Evolutionary conservation across 1,140 invertebrate species (phyloP).

Genomic region (Theocolax elegans): DNA sequence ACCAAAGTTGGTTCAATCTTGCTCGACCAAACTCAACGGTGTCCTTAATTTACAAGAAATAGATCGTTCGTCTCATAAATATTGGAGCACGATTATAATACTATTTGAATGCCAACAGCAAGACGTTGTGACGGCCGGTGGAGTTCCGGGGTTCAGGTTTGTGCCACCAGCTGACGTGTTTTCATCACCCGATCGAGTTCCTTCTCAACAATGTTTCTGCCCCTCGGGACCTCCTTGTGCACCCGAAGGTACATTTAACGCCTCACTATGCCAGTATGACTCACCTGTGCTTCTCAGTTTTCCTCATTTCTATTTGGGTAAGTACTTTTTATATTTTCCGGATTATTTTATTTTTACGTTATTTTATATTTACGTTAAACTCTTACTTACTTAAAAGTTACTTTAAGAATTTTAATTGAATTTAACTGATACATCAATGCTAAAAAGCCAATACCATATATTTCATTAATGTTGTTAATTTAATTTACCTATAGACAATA

Average conservation of each 20-base stretch:
- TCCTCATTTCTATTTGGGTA: slow-evolving; percentile 88
- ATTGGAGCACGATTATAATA: no score
- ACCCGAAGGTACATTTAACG: slow-evolving; percentile 86
- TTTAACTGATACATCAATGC: no score
- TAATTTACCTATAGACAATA: no score
- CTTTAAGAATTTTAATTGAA: no score
- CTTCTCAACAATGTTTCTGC: slow-evolving; percentile 85
- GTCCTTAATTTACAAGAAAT: no score
- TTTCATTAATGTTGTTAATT: no score
- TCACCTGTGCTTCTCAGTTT: slow-evolving; percentile 89
- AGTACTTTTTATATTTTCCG: slow-evolving; percentile 37
- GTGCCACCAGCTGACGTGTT: slow-evolving; percentile 82
- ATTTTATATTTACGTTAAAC: neutral
- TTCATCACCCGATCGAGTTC: slow-evolving; percentile 76
- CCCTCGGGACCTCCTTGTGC: slow-evolving; percentile 86
- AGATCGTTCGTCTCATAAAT: no score
- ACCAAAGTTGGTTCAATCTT: no score
- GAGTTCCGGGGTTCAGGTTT: slow-evolving; percentile 81
- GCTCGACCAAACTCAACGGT: no score
- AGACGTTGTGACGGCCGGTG: slow-evolving; percentile 72
- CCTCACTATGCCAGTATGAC: slow-evolving; percentile 87
- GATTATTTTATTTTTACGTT: neutral
- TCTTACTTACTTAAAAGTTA: no score
- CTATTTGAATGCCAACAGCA: slow-evolving; percentile 66
- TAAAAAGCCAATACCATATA: no score